Conservation (phyloP, 1,140 invertebrate species). For the Panulirus ornatus region DNA sequence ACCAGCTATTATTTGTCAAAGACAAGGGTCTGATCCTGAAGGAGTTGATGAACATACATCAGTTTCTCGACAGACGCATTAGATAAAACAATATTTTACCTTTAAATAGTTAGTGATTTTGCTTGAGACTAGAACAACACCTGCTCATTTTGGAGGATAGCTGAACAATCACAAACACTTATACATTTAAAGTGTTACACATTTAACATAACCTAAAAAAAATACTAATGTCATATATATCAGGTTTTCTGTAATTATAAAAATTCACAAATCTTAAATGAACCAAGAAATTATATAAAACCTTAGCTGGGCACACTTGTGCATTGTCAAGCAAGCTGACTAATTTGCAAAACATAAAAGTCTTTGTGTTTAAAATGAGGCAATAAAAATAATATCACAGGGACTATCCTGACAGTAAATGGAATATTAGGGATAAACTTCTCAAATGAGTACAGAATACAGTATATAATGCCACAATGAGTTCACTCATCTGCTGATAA, state of each 20-base stretch:
- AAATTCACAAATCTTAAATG: background rate
- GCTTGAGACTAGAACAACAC: too few species aligned
- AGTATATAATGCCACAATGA: background rate
- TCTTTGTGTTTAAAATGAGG: background rate
- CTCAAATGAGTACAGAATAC: background rate
- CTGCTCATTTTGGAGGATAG: constrained; percentile 20
- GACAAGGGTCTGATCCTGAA: background rate
- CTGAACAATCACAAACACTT: constrained; percentile 27
- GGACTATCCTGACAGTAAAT: background rate
- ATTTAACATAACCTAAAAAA: constrained; percentile 8
- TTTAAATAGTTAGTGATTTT: background rate
- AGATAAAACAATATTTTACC: background rate
- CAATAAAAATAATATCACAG: background rate
- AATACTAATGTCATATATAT: background rate
- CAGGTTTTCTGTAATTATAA: background rate
- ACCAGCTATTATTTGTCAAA: background rate
- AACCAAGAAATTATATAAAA: too few species aligned
- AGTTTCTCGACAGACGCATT: background rate
- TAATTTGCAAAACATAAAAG: background rate
- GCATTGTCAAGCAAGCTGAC: background rate
- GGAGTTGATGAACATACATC: background rate
- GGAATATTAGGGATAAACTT: background rate
- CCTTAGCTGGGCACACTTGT: background rate
- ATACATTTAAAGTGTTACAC: constrained; percentile 16
- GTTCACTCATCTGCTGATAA: background rate